Evolutionary conservation across 2,797 vertebrate species (phyloP), one percentile per base, ranked within the genome.

Genomic region (Acridotheres tristis): DNA sequence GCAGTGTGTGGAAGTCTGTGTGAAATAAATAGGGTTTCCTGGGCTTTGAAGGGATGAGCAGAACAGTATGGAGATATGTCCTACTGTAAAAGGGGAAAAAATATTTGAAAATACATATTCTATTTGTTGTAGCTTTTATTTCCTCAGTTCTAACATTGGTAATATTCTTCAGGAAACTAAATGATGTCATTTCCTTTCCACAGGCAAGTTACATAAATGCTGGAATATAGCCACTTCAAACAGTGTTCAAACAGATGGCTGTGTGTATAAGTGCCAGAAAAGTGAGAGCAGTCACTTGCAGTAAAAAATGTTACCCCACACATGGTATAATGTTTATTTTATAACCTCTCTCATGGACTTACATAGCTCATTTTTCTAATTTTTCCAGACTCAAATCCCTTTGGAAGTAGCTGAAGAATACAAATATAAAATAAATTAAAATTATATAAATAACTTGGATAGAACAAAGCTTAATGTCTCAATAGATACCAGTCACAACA

Each of bases 131-230:
- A 89, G 76, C 95, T 94, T 96, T 95, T 96, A 92, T 95, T 96
- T 97, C 93, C 75, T 88, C 84, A 78, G 82, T 77, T 96, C 95
- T 96, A 83, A 92, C 89, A 95, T 93, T 89, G 87, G 57, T 94
- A 95, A 97, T 96, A 91, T 95, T 95, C 95, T 90, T 97, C 97
- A 98, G 97, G 97, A 98, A 98, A 97, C 93, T 91, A 50, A 88
- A 42, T 97, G 92, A 97, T 97, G 97, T 98, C 95, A 98, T 97
- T 98, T 98, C 97, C 97, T 97, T 97, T 97, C 94, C 76, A 90
- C 87, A 78, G 88, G 86, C 92, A 96, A 94, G 96, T 98, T 98
- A 98, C 97, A 97, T 97, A 97, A 97, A 97, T 92, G 90, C 84
- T 98, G 97, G 97, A 89, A 85, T 90, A 82, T 11, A 94, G 96